Base-by-base conservation (phyloP, 2,888 invertebrate species). In the Nudaria mundana region DNA sequence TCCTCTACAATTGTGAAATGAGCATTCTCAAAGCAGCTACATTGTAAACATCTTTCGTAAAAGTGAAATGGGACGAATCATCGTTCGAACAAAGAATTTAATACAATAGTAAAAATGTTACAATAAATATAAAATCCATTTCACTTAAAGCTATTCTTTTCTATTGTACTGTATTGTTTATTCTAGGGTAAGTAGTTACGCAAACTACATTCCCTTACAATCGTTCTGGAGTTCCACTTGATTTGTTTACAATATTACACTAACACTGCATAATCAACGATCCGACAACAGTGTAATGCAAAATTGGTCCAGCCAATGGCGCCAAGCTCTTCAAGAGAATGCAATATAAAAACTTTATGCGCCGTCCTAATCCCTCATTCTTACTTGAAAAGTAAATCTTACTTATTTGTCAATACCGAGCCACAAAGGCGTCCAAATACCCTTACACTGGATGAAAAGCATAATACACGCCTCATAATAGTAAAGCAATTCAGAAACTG, bases 401-500 rank as follows among this genome's bases (percentile, higher is more conserved):
- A 80, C 79, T 85, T 88, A 88, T 88, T 88, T 88, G 88, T 88
- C 88, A 87, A 88, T 88, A 88, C 80, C 45, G 77, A 74, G 78
- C 86, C 86, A 88, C 86, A 88, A 88, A 80, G 79, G 82, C 79
- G 69, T 70, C 82, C 85, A 86, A 88, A 87, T 86, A 87, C 87
- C 83, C 75, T 78, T 76, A 85, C 81, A 80, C 76, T 83, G 69
- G 74, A 59, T 72, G 76, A 79, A 84, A 80, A 64, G 80, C 76
- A 85, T 84, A 86, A 86, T 87, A 81, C 85, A 82, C 86, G 81
- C 84, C 83, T 79, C 80, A 81, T 85, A 86, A 87, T 86, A 85
- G 74, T 68, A 62, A 54, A 79, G 76, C 86, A 81, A 88, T 88
- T 84, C 79, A 71, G 74, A 76, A 79, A 84, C 85, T 87, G 88